Evolutionary conservation across 2,888 invertebrate genomes (phyloP), one percentile per base, ranked within the genome.

Genomic region (Xestia xanthographa): DNA sequence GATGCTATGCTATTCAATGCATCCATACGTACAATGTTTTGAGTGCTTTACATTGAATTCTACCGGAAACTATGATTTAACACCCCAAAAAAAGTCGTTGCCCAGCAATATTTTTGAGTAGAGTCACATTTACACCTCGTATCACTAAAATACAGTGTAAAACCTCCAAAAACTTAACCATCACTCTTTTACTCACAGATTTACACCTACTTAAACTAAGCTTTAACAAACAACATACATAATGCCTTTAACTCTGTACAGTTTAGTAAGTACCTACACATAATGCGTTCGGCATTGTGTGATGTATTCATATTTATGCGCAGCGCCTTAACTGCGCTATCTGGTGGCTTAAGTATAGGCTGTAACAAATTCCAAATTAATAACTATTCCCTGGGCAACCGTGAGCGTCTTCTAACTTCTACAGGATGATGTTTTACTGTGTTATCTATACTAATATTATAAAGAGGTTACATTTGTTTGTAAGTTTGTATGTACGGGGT

Each of bases 311-410:
- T 93, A 92, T 93, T 91, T 92, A 92, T 91, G 91, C 90, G 90
- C 86, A 82, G 89, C 88, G 88, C 89, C 86, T 91, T 92, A 92
- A 92, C 92, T 91, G 89, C 91, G 91, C 93, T 91, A 91, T 91
- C 91, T 90, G 89, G 86, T 86, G 93, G 89, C 89, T 94, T 95
- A 95, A 95, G 94, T 95, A 95, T 94, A 93, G 94, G 94, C 93
- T 95, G 94, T 95, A 95, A 95, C 95, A 94, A 95, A 96, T 95
- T 95, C 93, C 94, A 92, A 95, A 96, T 96, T 96, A 95, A 95
- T 95, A 95, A 94, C 94, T 93, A 94, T 95, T 94, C 91, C 93
- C 90, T 91, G 88, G 90, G 89, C 91, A 91, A 84, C 87, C 89
- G 87, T 87, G 62, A 67, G 58, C 83, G 80, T 90, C 86, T 90